These are phyloP conservation scores for Siniperca scherzeri DNA, from an alignment of 2,797 vertebrate species.

Conservation along the genomic window DNA sequence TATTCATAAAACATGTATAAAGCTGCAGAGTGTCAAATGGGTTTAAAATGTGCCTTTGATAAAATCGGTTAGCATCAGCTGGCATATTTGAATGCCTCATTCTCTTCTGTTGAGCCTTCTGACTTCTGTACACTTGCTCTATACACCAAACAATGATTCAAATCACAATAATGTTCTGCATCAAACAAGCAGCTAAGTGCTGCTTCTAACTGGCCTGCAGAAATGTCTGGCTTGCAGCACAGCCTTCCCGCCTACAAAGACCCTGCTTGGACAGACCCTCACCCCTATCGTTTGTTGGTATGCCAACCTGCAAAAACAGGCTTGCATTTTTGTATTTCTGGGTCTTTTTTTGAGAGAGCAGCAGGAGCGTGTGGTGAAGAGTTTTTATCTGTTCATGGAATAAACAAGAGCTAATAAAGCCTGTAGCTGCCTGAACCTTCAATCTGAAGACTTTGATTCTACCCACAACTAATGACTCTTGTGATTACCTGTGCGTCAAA, in stretches of 20 bases:
- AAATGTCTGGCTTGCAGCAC: neutral
- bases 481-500: slow-evolving; percentile 95
- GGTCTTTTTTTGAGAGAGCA: neutral
- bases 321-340: neutral
- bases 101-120: neutral
- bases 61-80: neutral
- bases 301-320: slow-evolving; percentile 35
- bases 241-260: slow-evolving; percentile 13
- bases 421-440: neutral
- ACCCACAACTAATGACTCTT: neutral
- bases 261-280: slow-evolving; percentile 6
- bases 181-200: slow-evolving; percentile 4
- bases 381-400: slow-evolving; percentile 19
- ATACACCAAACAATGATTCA: neutral
- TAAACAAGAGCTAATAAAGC: neutral
- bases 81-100: neutral
- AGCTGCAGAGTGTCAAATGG: neutral
- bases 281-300: slow-evolving; percentile 15
- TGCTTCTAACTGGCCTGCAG: neutral
- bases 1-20: neutral
- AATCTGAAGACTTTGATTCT: neutral
- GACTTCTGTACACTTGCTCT: neutral
- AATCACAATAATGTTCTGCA: neutral
- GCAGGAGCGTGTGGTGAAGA: neutral
- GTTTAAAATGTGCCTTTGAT: neutral